A percentile compares a stretch with the other conserved stretches of the same genome.
These are phyloP conservation scores for Alentia gelatinosa DNA, from an alignment of 2,888 invertebrate genomes.

Conservation along the genomic window DNA sequence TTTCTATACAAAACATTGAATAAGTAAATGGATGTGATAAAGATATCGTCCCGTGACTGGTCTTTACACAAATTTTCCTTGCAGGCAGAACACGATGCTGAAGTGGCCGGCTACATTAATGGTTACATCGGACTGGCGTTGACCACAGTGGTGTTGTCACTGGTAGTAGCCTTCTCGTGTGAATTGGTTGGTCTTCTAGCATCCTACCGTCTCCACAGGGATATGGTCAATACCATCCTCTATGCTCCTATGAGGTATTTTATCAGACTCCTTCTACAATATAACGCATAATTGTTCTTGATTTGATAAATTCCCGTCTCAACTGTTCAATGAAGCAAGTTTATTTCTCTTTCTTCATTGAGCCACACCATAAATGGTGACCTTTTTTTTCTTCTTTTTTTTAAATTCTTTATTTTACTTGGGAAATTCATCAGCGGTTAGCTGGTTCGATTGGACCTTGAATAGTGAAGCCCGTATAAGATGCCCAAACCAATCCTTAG, in stretches of 20 bases:
- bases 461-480: too few relatives aligned
- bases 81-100: neutral
- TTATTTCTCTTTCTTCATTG: too few relatives aligned
- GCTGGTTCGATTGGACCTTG: too few relatives aligned
- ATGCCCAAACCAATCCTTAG: too few relatives aligned
- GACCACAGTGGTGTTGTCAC: slow-evolving; percentile 84
- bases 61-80: neutral
- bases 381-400: too few relatives aligned
- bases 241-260: slow-evolving; percentile 85
- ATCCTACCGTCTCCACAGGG: slow-evolving; percentile 86
- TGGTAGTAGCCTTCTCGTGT: slow-evolving; percentile 84
- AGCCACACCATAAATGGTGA: too few relatives aligned
- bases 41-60: neutral
- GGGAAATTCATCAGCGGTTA: too few relatives aligned
- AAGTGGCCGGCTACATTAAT: slow-evolving; percentile 83
- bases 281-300: too few relatives aligned
- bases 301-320: too few relatives aligned
- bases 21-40: neutral
- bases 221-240: slow-evolving; percentile 86
- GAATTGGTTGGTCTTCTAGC: slow-evolving; percentile 81
- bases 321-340: too few relatives aligned
- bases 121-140: slow-evolving; percentile 86
- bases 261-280: too few relatives aligned
- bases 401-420: too few relatives aligned
- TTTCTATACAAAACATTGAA: neutral